These are phyloP conservation scores for Bufotes viridis DNA, from an alignment of 2,797 vertebrate species.

Conservation along the genomic window DNA sequence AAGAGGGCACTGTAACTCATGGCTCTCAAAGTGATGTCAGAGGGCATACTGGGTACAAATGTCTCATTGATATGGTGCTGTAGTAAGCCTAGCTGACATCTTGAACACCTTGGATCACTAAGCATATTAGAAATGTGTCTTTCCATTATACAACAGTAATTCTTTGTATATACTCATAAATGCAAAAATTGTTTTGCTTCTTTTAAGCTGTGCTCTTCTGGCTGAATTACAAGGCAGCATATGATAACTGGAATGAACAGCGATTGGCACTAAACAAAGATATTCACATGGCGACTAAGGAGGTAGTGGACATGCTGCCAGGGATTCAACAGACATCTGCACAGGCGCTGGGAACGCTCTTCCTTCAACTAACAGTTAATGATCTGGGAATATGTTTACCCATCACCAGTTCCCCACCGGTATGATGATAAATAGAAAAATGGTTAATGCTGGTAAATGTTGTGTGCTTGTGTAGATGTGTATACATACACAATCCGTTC, in stretches of 20 bases:
- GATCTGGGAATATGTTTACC: slow-evolving; percentile 97
- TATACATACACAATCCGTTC: neutral
- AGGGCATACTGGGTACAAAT: no score
- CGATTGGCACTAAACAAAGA: slow-evolving; percentile 96
- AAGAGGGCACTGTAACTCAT: no score
- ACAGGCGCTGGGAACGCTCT: slow-evolving; percentile 97
- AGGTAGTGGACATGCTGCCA: slow-evolving; percentile 97
- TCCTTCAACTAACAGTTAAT: slow-evolving; percentile 97
- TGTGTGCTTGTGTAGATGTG: neutral
- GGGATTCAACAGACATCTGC: slow-evolving; percentile 97
- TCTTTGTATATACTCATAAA: no score
- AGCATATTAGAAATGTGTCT: no score
- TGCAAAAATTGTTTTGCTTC: slow-evolving; percentile 40
- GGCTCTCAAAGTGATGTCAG: no score
- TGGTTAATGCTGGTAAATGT: no score
- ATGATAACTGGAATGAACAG: slow-evolving; percentile 99
- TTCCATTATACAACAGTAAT: neutral
- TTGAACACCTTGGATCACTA: no score
- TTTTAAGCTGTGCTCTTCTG: slow-evolving; percentile 94
- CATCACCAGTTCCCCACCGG: slow-evolving; percentile 86
- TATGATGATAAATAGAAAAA: slow-evolving; percentile 58
- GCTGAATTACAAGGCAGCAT: slow-evolving; percentile 98
- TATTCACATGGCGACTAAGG: slow-evolving; percentile 97
- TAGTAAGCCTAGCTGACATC: no score
- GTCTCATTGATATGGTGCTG: no score